Conservation (phyloP, 2,888 invertebrate genomes). For the Drosophila putrida region DNA sequence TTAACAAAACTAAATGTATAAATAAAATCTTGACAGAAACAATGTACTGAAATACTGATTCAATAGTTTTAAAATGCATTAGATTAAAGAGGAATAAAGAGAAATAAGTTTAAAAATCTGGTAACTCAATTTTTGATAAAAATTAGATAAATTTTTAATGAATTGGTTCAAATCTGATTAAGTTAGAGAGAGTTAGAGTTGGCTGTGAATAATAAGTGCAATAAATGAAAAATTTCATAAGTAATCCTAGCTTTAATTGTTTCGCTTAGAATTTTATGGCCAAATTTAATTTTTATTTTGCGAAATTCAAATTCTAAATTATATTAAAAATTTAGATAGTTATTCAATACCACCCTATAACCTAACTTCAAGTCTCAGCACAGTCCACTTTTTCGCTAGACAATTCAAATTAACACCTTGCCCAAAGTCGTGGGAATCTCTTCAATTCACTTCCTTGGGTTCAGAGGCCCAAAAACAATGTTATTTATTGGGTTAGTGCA, state of each 20-base stretch:
- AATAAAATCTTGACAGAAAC: neutral
- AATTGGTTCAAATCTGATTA: neutral
- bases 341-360: neutral
- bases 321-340: no score
- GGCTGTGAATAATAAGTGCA: no score
- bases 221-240: no score
- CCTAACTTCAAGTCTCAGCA: neutral
- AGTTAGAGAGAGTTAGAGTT: neutral
- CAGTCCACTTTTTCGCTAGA: constrained; percentile 1
- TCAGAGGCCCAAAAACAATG: neutral
- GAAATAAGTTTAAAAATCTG: no score
- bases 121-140: no score
- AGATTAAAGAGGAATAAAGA: no score
- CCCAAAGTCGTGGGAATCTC: constrained; percentile 58
- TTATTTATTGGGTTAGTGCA: constrained; percentile 29
- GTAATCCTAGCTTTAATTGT: no score
- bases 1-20: neutral
- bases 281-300: no score
- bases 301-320: neutral
- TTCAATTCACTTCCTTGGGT: neutral
- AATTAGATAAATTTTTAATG: no score
- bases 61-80: no score
- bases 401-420: constrained; percentile 44
- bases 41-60: no score
- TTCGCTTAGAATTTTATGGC: no score